Conservation (phyloP, 2,888 invertebrate species). For the Spatulosminthurus flaviceps region DNA sequence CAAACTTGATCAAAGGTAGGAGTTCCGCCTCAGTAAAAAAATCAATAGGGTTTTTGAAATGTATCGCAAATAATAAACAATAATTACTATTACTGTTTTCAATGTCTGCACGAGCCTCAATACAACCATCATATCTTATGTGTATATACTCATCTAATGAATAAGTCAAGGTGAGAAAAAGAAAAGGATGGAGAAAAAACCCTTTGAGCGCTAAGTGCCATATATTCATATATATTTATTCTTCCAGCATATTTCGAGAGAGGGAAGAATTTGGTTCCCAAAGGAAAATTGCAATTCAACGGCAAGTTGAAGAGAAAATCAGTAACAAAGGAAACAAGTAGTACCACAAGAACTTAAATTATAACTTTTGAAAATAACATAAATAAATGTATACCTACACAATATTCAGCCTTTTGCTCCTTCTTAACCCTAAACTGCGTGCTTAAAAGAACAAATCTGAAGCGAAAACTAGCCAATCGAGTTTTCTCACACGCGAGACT, state of each 20-base stretch:
- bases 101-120: too few species aligned
- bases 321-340: slow-evolving; percentile 14
- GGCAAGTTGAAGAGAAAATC: slow-evolving; percentile 14
- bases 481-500: slow-evolving; percentile 28
- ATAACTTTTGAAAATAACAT: slow-evolving; percentile 18
- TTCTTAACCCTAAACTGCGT: slow-evolving; percentile 18
- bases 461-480: slow-evolving; percentile 43
- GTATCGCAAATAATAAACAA: slow-evolving; percentile 14
- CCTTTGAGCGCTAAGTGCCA: too few species aligned
- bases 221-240: too few species aligned
- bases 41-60: slow-evolving; percentile 14
- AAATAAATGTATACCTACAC: slow-evolving; percentile 13
- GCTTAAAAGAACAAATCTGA: slow-evolving; percentile 21
- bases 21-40: slow-evolving; percentile 10
- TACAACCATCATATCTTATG: too few species aligned
- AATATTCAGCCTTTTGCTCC: neutral
- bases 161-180: too few species aligned
- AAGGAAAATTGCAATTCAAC: slow-evolving; percentile 10
- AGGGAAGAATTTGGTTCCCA: neutral
- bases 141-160: too few species aligned
- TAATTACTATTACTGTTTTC: neutral
- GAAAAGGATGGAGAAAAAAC: too few species aligned
- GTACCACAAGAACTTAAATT: slow-evolving; percentile 7
- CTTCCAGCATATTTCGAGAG: neutral
- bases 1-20: slow-evolving; percentile 10